Percentiles rank a stretch among this genome's conserved stretches.
Conservation (phyloP, 2,113 vertebrate genomes). For the Morone saxatilis region DNA sequence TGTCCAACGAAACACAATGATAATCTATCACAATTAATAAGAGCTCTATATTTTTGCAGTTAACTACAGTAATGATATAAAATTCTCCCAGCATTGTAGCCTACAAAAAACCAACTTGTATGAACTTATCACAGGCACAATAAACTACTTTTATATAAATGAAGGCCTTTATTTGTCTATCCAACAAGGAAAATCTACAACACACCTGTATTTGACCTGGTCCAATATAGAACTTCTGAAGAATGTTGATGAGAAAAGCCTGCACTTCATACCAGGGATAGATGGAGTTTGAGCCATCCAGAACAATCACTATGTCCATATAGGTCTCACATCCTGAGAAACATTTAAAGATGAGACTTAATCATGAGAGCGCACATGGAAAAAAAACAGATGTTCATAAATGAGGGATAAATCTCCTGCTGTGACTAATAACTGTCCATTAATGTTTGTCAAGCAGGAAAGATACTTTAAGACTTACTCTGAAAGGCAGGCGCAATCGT, state of each 20-base stretch:
- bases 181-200: too few relatives aligned
- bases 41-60: background rate
- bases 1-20: constrained; percentile 59
- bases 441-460: constrained; percentile 7
- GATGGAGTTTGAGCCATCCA: constrained; percentile 99
- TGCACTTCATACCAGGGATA: constrained; percentile 99
- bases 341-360: constrained; percentile 5
- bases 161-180: background rate
- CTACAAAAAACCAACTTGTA: background rate
- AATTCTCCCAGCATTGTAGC: background rate
- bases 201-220: constrained; percentile 97
- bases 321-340: constrained; percentile 95
- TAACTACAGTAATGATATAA: background rate
- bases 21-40: background rate
- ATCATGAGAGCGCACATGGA: background rate
- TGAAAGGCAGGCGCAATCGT: constrained; percentile 95
- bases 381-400: constrained; percentile 29
- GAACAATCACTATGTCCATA: constrained; percentile 98
- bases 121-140: background rate
- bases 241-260: constrained; percentile 96
- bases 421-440: constrained; percentile 5
- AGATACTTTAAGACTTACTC: constrained; percentile 80
- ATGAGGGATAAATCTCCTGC: constrained; percentile 7
- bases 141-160: background rate
- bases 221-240: constrained; percentile 97